Evolutionary conservation across 1,140 invertebrate genomes (phyloP).

Genomic region (Asobara japonica): DNA sequence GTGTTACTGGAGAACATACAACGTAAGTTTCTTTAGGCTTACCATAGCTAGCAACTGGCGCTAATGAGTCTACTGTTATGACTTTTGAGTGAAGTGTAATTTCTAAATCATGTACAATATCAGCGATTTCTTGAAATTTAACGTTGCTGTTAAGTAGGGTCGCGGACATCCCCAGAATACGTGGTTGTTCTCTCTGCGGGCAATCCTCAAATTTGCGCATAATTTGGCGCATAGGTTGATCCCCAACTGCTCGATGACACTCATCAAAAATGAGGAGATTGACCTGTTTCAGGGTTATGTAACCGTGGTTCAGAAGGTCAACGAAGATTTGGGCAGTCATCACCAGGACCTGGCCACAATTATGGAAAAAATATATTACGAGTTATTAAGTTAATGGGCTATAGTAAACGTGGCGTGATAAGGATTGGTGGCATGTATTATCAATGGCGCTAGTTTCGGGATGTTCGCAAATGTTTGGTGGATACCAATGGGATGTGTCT

Average conservation of each 20-base stretch:
- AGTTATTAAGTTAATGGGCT: too few relatives aligned
- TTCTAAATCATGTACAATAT: constrained; percentile 71
- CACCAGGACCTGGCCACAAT: constrained; percentile 77
- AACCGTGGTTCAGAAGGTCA: constrained; percentile 75
- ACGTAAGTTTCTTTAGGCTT: constrained; percentile 61
- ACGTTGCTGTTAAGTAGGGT: constrained; percentile 82
- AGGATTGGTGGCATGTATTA: too few relatives aligned
- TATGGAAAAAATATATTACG: background rate
- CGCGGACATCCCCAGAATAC: constrained; percentile 84
- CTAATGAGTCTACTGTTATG: constrained; percentile 74
- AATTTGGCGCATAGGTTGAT: constrained; percentile 80
- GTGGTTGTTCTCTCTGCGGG: constrained; percentile 67
- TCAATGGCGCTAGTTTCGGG: too few relatives aligned
- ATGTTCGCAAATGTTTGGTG: too few relatives aligned
- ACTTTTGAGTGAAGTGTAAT: constrained; percentile 77
- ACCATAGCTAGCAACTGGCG: constrained; percentile 73
- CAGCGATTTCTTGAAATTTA: constrained; percentile 68
- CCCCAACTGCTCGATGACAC: constrained; percentile 84
- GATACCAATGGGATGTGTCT: too few relatives aligned
- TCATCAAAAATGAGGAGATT: constrained; percentile 93
- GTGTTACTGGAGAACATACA: background rate
- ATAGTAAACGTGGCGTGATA: background rate
- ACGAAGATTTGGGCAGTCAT: constrained; percentile 87
- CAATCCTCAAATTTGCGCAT: constrained; percentile 72
- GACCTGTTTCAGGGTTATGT: constrained; percentile 70